phyloP scores from a whole-genome alignment of 1,140 invertebrate genomes.

The Drosophila neocordata region DNA sequence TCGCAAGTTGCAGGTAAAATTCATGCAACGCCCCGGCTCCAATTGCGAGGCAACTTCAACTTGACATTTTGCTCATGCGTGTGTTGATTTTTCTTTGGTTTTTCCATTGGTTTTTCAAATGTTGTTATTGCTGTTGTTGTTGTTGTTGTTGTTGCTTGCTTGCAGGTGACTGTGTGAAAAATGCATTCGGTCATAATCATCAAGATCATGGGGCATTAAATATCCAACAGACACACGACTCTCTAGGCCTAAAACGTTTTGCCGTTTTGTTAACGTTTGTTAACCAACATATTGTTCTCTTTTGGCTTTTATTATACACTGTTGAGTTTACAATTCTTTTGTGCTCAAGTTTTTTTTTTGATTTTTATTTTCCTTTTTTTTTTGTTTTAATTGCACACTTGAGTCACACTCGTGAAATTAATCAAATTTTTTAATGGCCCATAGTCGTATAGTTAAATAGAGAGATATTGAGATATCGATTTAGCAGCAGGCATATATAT shows the following conservation, averaged over 20 bases:
- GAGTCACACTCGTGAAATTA: constrained; percentile 49
- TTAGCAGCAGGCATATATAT: not conserved
- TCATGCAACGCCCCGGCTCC: constrained; percentile 28
- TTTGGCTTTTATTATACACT: no score
- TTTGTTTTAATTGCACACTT: constrained; percentile 42
- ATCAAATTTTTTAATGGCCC: constrained; percentile 44
- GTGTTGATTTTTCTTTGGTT: constrained; percentile 47
- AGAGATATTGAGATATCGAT: constrained; percentile 7
- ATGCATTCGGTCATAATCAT: constrained; percentile 46
- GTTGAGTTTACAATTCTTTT: constrained; percentile 9
- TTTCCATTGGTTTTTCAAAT: not conserved
- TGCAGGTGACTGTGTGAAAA: constrained; percentile 34
- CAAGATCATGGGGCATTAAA: constrained; percentile 33
- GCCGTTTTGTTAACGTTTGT: constrained; percentile 34
- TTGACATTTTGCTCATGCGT: constrained; percentile 62
- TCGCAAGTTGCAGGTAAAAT: constrained; percentile 7
- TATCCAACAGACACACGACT: constrained; percentile 1
- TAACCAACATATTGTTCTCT: constrained; percentile 22
- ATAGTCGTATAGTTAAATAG: constrained; percentile 24
- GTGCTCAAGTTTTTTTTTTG: constrained; percentile 1
- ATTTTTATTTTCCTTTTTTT: not conserved
- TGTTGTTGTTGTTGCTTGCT: not conserved
- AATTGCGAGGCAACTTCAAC: constrained; percentile 30
- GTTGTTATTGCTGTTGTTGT: no score
- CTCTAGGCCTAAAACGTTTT: constrained; percentile 43